Conservation (phyloP, 2,113 vertebrate species). For the Mola mola region DNA sequence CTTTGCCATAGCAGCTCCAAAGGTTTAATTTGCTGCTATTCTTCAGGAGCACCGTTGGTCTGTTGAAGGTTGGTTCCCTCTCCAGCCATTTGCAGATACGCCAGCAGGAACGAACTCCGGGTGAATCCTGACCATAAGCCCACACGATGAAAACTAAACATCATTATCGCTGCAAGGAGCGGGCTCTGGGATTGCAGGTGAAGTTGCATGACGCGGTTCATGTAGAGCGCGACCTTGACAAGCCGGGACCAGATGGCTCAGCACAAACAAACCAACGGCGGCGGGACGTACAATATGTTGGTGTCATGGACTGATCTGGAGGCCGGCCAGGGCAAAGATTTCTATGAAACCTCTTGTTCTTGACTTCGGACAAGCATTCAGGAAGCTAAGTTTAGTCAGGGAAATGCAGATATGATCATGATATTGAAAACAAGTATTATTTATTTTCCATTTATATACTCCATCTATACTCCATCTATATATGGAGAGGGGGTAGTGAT, state of each 20-base stretch:
- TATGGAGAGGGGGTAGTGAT: too few relatives aligned
- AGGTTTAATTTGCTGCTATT: too few relatives aligned
- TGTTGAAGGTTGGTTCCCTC: background rate
- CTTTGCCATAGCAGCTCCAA: too few relatives aligned
- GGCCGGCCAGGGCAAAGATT: background rate
- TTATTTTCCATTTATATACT: too few relatives aligned
- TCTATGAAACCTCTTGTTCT: too few relatives aligned
- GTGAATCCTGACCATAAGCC: background rate
- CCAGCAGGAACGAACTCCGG: background rate
- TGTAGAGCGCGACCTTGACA: constrained; percentile 59
- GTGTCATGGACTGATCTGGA: constrained; percentile 17
- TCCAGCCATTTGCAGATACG: background rate
- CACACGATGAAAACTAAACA: constrained; percentile 1
- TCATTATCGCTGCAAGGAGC: constrained; percentile 22
- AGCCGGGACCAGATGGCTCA: constrained; percentile 43
- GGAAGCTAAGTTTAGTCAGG: too few relatives aligned
- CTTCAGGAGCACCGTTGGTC: background rate
- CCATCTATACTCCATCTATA: too few relatives aligned
- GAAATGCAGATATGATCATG: too few relatives aligned
- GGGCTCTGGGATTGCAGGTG: constrained; percentile 30
- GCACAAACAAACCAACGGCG: constrained; percentile 35
- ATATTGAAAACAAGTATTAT: too few relatives aligned
- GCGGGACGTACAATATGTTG: constrained; percentile 31
- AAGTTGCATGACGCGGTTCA: constrained; percentile 2
- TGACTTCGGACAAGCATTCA: too few relatives aligned